Conservation (phyloP, 2,797 vertebrate species). For the Amazona finschi region DNA sequence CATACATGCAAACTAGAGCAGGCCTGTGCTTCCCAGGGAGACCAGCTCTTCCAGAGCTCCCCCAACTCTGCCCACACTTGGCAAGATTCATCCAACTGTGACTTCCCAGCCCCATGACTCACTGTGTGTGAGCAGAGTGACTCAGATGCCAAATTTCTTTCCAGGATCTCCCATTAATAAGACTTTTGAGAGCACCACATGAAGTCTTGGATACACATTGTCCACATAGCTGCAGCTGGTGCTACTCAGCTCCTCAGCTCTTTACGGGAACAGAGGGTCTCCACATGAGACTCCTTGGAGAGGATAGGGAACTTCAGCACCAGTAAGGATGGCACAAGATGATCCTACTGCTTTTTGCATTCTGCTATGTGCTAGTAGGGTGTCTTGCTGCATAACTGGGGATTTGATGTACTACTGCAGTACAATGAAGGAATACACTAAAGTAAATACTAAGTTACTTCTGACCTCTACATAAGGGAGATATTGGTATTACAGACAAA, state of each 20-base stretch:
- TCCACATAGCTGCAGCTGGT: background rate
- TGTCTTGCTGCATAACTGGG: background rate
- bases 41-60: background rate
- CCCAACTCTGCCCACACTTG: background rate
- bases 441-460: background rate
- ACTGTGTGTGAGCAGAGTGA: fast-evolving
- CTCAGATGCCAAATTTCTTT: background rate
- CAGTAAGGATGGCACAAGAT: background rate
- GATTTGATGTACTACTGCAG: background rate
- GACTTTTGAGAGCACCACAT: background rate
- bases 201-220: background rate
- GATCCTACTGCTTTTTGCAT: background rate
- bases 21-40: background rate
- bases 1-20: background rate
- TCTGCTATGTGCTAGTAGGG: background rate
- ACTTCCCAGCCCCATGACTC: background rate
- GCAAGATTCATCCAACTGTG: background rate
- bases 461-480: background rate
- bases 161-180: background rate
- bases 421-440: background rate
- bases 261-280: background rate
- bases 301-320: background rate
- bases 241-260: background rate
- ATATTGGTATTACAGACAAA: background rate
- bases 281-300: background rate